Conservation (phyloP, 2,888 invertebrate species). For the Physocephala rufipes region DNA sequence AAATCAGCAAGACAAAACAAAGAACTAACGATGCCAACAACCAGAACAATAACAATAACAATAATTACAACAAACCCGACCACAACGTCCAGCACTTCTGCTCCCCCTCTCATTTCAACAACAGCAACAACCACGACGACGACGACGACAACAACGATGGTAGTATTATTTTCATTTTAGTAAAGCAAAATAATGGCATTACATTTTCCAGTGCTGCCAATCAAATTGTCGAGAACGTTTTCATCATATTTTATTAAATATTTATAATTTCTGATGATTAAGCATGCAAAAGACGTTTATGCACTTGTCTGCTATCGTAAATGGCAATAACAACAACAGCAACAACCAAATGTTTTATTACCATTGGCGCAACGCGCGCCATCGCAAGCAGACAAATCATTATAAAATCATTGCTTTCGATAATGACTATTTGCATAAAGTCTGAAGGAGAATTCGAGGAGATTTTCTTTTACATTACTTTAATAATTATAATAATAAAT, state of each 20-base stretch:
- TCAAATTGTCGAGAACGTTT: neutral
- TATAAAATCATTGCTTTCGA: too few relatives aligned
- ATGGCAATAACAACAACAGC: slow-evolving; percentile 20
- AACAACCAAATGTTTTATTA: neutral
- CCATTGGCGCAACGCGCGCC: too few relatives aligned
- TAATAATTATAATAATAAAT: neutral
- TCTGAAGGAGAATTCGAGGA: neutral
- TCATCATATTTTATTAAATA: neutral
- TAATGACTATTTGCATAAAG: neutral
- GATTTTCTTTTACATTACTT: neutral
- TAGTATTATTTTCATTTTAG: neutral
- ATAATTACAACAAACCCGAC: slow-evolving; percentile 29
- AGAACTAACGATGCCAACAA: slow-evolving; percentile 25
- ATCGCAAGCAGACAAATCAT: too few relatives aligned
- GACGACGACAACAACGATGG: slow-evolving; percentile 14
- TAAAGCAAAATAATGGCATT: slow-evolving; percentile 5
- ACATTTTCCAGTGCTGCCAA: slow-evolving; percentile 12
- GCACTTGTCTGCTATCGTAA: neutral
- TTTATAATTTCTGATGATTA: neutral
- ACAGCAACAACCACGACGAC: neutral
- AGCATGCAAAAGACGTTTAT: neutral
- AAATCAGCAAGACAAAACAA: slow-evolving; percentile 26
- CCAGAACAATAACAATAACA: slow-evolving; percentile 34
- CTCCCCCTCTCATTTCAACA: neutral
- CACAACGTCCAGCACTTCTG: slow-evolving; percentile 36